These are phyloP conservation scores for Xylocampa areola DNA, from an alignment of 2,888 invertebrate genomes.

Conservation along the genomic window DNA sequence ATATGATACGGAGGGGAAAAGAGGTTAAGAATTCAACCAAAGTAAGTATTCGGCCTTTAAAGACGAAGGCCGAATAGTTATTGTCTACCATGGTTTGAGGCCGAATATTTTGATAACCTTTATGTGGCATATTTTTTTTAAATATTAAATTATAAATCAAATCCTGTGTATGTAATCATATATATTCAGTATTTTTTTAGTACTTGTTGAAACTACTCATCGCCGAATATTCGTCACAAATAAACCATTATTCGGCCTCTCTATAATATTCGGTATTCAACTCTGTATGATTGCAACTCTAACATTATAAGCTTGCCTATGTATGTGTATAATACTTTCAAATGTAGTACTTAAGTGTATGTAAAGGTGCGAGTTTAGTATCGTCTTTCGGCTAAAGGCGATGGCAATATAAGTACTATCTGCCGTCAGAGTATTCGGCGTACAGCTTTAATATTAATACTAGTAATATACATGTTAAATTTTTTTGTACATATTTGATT, in stretches of 20 bases:
- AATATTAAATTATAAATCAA: not conserved
- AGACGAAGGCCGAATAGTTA: constrained; percentile 4
- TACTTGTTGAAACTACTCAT: not conserved
- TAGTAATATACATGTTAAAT: too few species aligned
- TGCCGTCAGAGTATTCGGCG: not conserved
- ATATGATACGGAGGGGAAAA: constrained; percentile 1
- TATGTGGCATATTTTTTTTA: too few species aligned
- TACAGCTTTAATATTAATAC: not conserved
- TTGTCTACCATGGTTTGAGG: not conserved
- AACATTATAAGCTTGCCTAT: constrained; percentile 47
- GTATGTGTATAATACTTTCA: constrained; percentile 41
- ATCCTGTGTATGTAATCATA: too few species aligned
- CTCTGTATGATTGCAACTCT: not conserved
- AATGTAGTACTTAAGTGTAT: constrained; percentile 53
- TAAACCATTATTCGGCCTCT: constrained; percentile 1
- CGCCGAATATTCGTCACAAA: not conserved
- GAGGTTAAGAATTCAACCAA: constrained; percentile 12
- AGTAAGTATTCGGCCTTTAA: constrained; percentile 19
- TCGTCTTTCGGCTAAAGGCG: constrained; percentile 5
- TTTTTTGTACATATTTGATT: too few species aligned
- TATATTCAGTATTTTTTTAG: not conserved
- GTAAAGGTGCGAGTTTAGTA: constrained; percentile 9
- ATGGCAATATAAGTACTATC: not conserved
- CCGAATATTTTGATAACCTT: constrained; percentile 10
- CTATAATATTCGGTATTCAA: constrained; percentile 20